A percentile compares a stretch with the other conserved stretches of the same genome.
These are phyloP conservation scores for Callipepla californica DNA, from an alignment of 2,113 vertebrate genomes.

Conservation along the genomic window DNA sequence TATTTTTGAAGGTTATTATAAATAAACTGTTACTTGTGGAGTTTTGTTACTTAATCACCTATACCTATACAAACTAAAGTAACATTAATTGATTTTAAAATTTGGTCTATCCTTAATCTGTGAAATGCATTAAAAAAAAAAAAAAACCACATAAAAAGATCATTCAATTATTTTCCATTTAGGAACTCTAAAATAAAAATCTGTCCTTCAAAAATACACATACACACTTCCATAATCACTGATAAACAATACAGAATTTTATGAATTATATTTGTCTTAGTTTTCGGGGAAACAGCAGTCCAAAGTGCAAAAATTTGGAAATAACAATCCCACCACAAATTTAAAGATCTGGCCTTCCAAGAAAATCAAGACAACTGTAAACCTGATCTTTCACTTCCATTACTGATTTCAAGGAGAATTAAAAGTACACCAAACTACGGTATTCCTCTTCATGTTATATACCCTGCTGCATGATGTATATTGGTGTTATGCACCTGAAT, in stretches of 20 bases:
- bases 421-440: neutral
- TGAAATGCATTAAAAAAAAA: conserved; percentile 1
- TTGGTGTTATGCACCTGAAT: neutral
- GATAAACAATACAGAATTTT: neutral
- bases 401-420: neutral
- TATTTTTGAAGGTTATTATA: conserved; percentile 45
- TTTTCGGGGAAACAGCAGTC: neutral
- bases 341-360: neutral
- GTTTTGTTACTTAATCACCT: conserved; percentile 20
- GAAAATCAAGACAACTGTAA: neutral
- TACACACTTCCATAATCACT: neutral
- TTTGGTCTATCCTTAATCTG: neutral
- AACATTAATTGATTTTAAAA: conserved; percentile 9
- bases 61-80: neutral
- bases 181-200: neutral
- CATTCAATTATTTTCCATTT: neutral
- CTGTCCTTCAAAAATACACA: neutral
- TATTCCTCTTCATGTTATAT: neutral
- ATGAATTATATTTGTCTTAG: neutral
- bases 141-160: neutral
- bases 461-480: neutral
- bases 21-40: conserved; percentile 17
- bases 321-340: neutral
- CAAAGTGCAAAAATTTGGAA: neutral
- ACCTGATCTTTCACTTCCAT: neutral